These are phyloP conservation scores for Bolinopsis microptera DNA, from an alignment of 37 sponge, comb jelly and placozoan genomes.

Conservation along the genomic window DNA sequence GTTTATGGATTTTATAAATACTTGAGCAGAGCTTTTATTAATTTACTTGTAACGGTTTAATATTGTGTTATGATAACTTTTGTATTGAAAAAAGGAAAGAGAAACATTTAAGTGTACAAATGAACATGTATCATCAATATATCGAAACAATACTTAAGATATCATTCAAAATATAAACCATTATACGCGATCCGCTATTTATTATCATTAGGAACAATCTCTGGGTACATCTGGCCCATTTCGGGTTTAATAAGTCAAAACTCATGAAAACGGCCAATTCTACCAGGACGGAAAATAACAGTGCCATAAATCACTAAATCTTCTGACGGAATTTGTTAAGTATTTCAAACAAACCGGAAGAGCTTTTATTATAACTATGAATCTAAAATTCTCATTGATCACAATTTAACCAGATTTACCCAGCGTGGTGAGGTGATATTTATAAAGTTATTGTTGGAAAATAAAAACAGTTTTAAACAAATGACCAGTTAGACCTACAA, in stretches of 20 bases:
- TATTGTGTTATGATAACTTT: no score
- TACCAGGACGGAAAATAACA: no score
- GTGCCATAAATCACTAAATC: background rate
- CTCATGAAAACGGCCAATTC: no score
- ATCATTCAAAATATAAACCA: background rate
- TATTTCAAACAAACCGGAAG: no score
- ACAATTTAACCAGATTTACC: background rate
- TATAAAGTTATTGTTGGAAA: background rate
- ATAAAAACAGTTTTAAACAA: background rate
- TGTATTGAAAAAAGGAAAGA: no score
- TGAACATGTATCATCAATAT: constrained; percentile 61
- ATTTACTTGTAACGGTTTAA: no score
- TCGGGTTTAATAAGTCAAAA: no score
- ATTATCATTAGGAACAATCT: background rate
- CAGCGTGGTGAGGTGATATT: background rate
- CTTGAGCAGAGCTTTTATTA: no score
- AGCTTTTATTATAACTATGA: no score
- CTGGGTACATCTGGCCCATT: background rate
- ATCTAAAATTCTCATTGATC: background rate
- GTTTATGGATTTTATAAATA: no score
- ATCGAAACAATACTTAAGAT: constrained; percentile 51
- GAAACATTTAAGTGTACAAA: constrained; percentile 2
- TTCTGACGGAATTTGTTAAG: background rate
- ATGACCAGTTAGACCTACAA: background rate
- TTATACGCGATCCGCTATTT: background rate